A percentile compares a stretch with the other conserved stretches of the same genome.
Evolutionary conservation across 2,797 vertebrate species (phyloP).

Genomic region (Oophaga sylvatica): DNA sequence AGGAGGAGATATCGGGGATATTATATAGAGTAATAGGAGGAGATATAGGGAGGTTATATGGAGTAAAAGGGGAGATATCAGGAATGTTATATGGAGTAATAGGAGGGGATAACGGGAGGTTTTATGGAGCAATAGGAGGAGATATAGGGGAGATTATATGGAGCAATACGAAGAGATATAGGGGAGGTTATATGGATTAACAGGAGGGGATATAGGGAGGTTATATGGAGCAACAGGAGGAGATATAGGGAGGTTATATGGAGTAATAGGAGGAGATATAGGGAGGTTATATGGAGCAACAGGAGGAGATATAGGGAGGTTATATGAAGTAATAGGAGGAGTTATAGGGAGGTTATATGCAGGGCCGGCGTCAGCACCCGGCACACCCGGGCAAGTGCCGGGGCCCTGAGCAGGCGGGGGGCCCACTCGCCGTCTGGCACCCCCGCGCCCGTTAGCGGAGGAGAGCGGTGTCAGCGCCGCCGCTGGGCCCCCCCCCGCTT

Average conservation of each 20-base stretch:
- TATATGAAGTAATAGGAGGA: conserved; percentile 6
- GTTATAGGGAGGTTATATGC: not conserved
- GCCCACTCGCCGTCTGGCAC: too few relatives aligned
- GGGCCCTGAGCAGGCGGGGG: too few relatives aligned
- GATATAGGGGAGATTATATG: not conserved
- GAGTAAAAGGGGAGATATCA: not conserved
- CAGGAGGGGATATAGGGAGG: not conserved
- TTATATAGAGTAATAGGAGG: conserved; percentile 20
- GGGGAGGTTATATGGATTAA: not conserved
- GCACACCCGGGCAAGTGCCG: too few relatives aligned
- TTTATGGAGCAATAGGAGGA: not conserved
- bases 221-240: not conserved
- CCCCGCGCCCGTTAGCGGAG: too few relatives aligned
- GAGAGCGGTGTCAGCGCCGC: too few relatives aligned
- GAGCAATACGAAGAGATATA: not conserved
- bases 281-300: not conserved
- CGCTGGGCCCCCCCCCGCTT: too few relatives aligned
- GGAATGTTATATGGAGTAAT: not conserved
- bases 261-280: not conserved
- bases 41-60: conserved; percentile 9
- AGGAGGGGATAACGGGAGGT: not conserved
- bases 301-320: not conserved
- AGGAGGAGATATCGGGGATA: not conserved
- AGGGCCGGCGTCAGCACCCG: too few relatives aligned
- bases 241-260: conserved; percentile 3